A percentile compares a stretch with the other conserved stretches of the same genome.
Evolutionary conservation across 2,113 vertebrate species (phyloP).

Genomic region (Oenanthe melanoleuca): DNA sequence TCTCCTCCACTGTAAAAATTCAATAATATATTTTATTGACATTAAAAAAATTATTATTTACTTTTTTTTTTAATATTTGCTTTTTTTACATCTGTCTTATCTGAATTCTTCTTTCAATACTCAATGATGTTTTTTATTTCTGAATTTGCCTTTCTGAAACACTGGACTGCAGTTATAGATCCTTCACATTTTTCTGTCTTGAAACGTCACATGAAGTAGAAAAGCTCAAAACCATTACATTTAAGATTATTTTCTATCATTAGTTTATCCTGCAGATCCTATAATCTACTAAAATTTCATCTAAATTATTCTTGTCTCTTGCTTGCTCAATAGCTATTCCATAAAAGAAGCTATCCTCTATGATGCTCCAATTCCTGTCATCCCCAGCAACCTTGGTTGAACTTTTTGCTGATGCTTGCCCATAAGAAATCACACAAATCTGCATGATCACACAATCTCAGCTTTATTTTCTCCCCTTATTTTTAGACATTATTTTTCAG

Average conservation of each 20-base stretch:
- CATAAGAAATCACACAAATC: background rate
- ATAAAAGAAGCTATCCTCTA: background rate
- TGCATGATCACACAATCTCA: background rate
- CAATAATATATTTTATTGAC: background rate
- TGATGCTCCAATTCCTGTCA: background rate
- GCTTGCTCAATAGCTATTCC: background rate
- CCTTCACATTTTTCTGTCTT: background rate
- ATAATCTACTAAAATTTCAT: background rate
- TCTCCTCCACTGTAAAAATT: background rate
- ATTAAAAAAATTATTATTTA: background rate
- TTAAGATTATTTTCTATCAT: background rate
- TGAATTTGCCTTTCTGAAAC: background rate
- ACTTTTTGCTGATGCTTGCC: background rate
- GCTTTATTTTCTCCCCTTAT: fast-evolving
- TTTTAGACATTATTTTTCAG: background rate
- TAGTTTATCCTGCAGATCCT: background rate
- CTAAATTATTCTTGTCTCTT: background rate
- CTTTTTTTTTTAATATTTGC: background rate
- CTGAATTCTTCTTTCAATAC: background rate
- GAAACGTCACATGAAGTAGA: background rate
- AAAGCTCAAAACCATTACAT: background rate
- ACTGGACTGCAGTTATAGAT: background rate
- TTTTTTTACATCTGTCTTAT: background rate
- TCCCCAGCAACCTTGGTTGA: background rate
- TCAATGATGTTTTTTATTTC: background rate